Conservation (phyloP, 2,113 vertebrate species). For the Melanotaenia duboulayi region DNA sequence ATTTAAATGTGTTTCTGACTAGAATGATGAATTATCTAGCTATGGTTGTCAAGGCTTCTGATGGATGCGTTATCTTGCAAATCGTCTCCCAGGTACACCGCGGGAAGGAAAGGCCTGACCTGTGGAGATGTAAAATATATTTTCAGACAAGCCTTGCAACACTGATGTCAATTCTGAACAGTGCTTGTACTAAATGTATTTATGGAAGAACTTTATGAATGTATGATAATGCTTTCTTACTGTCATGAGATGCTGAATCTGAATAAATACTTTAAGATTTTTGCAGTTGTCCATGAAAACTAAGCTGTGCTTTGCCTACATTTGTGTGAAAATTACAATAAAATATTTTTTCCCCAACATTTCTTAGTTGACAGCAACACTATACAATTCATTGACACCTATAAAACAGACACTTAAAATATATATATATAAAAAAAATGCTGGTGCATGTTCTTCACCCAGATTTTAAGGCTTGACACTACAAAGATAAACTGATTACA, state of each 20-base stretch:
- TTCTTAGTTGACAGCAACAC: too few species aligned
- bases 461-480: neutral
- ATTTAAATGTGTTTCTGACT: conserved; percentile 49
- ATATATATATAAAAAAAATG: too few species aligned
- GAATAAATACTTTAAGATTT: neutral
- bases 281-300: neutral
- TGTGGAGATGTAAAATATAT: conserved; percentile 25
- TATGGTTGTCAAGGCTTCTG: neutral
- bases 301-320: neutral
- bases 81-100: conserved; percentile 74
- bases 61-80: conserved; percentile 88
- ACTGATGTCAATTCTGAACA: conserved; percentile 12
- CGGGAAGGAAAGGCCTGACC: conserved; percentile 82
- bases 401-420: too few species aligned
- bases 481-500: too few species aligned
- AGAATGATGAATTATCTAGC: conserved; percentile 14
- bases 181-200: conserved; percentile 12
- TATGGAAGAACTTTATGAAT: neutral
- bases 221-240: neutral
- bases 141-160: neutral
- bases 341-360: too few species aligned
- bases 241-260: neutral
- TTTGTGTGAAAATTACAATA: too few species aligned
- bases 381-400: too few species aligned
- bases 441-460: neutral